Evolutionary conservation across 2,797 vertebrate genomes (phyloP).

Genomic region (Trematomus bernacchii): DNA sequence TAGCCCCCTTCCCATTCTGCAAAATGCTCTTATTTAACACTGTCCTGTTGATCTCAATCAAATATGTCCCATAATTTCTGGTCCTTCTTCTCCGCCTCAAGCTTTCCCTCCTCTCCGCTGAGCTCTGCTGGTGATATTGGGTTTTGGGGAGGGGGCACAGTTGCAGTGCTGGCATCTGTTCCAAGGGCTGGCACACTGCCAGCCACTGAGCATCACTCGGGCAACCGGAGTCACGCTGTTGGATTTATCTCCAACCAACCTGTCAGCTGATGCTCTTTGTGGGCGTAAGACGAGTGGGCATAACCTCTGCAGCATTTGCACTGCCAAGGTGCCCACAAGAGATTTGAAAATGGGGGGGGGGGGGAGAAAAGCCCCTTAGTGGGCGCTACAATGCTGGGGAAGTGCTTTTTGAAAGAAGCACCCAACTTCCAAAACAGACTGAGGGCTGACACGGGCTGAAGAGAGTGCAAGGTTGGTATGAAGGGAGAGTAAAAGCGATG

Average conservation of each 20-base stretch:
- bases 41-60: slow-evolving; percentile 43
- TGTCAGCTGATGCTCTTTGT: slow-evolving; percentile 80
- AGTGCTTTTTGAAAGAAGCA: slow-evolving; percentile 46
- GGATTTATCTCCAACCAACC: slow-evolving; percentile 78
- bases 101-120: slow-evolving; percentile 44
- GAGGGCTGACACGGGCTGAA: slow-evolving; percentile 27
- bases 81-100: slow-evolving; percentile 18
- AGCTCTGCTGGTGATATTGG: slow-evolving; percentile 66
- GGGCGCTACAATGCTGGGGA: slow-evolving; percentile 33
- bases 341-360: slow-evolving; percentile 44
- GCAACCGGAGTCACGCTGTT: slow-evolving; percentile 73
- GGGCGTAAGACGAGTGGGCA: slow-evolving; percentile 65
- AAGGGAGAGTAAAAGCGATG: slow-evolving; percentile 6
- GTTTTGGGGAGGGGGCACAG: slow-evolving; percentile 58
- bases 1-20: slow-evolving; percentile 1
- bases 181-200: slow-evolving; percentile 66
- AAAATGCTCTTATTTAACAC: slow-evolving; percentile 25
- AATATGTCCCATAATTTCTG: slow-evolving; percentile 47
- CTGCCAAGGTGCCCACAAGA: slow-evolving; percentile 57
- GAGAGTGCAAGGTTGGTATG: slow-evolving; percentile 15
- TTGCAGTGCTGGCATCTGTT: slow-evolving; percentile 75
- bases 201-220: slow-evolving; percentile 66
- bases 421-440: slow-evolving; percentile 41
- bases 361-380: slow-evolving; percentile 19
- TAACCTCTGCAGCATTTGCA: slow-evolving; percentile 58